Percentiles rank a stretch among this genome's conserved stretches.
These are phyloP conservation scores for Tangachromis dhanisi DNA, from an alignment of 2,113 vertebrate species.

Conservation along the genomic window DNA sequence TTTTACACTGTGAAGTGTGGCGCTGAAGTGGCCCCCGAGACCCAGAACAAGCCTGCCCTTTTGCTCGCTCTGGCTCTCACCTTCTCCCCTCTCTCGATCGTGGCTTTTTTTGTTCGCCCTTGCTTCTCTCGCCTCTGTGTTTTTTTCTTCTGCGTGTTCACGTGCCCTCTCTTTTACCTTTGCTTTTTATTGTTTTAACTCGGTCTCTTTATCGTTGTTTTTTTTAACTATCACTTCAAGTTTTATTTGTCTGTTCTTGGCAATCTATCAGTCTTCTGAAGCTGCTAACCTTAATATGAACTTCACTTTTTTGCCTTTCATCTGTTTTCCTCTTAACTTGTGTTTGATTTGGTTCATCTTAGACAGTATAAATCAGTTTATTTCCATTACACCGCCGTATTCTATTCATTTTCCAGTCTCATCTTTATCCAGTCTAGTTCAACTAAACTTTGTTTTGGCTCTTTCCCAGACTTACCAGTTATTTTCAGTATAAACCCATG, in stretches of 20 bases:
- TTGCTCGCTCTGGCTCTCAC: conserved; percentile 26
- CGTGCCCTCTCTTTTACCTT: conserved; percentile 6
- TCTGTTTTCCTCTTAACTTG: not conserved
- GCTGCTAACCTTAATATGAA: conserved; percentile 13
- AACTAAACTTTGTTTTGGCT: not conserved
- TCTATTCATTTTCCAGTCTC: not conserved
- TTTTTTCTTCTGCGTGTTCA: not conserved
- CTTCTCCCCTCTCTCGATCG: conserved; percentile 1
- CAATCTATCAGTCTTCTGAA: not conserved
- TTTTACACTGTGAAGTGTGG: conserved; percentile 61
- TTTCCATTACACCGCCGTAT: not conserved
- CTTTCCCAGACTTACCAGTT: not conserved
- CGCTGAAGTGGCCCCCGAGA: conserved; percentile 50
- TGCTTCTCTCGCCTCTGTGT: not conserved
- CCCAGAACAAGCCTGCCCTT: conserved; percentile 54
- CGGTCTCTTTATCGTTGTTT: not conserved
- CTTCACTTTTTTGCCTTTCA: not conserved
- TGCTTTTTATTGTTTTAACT: conserved; percentile 20
- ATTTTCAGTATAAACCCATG: not conserved
- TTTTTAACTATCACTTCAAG: not conserved
- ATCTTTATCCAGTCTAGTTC: not conserved
- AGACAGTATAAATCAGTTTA: conserved; percentile 11
- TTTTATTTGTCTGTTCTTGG: not conserved
- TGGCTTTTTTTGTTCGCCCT: not conserved
- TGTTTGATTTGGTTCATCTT: conserved; percentile 16